Evolutionary conservation across 1,140 invertebrate species (phyloP).

Genomic region (Meteorus sp.): DNA sequence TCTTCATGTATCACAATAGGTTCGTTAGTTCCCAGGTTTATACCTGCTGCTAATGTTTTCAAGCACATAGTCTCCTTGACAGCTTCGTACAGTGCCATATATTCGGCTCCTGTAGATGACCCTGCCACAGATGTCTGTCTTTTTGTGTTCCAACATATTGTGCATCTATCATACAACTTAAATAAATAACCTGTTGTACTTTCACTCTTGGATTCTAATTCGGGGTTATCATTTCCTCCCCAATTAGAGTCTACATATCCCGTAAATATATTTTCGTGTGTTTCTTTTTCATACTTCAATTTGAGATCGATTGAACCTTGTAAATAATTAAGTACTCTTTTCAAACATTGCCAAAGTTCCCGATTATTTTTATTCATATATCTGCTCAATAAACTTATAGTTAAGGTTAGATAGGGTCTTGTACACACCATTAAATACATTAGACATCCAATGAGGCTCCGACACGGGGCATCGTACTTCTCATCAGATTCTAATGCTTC

Average conservation of each 20-base stretch:
- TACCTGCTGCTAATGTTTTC: constrained; percentile 9
- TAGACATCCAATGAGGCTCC: constrained; percentile 23
- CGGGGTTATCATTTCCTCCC: not conserved
- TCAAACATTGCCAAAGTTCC: constrained; percentile 38
- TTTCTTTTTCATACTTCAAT: constrained; percentile 28
- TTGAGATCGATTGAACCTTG: constrained; percentile 42
- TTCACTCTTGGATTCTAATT: too few relatives aligned
- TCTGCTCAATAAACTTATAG: constrained; percentile 18
- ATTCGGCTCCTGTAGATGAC: constrained; percentile 2
- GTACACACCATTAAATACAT: constrained; percentile 29
- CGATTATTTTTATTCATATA: constrained; percentile 24
- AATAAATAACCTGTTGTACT: constrained; percentile 9
- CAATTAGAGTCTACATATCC: constrained; percentile 12
- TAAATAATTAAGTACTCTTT: constrained; percentile 39
- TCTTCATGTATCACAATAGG: constrained; percentile 8
- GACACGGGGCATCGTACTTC: constrained; percentile 14
- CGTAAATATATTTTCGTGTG: constrained; percentile 19
- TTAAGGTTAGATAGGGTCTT: constrained; percentile 15
- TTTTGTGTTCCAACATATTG: constrained; percentile 3
- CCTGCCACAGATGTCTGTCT: constrained; percentile 1
- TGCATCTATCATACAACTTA: not conserved
- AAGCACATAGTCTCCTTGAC: not conserved
- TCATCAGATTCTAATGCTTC: constrained; percentile 14
- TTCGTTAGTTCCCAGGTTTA: not conserved
- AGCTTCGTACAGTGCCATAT: constrained; percentile 7